A percentile compares a stretch with the other conserved stretches of the same genome.
phyloP scores from a whole-genome alignment of 2,797 vertebrate genomes.

The Anomalospiza imberbis region DNA sequence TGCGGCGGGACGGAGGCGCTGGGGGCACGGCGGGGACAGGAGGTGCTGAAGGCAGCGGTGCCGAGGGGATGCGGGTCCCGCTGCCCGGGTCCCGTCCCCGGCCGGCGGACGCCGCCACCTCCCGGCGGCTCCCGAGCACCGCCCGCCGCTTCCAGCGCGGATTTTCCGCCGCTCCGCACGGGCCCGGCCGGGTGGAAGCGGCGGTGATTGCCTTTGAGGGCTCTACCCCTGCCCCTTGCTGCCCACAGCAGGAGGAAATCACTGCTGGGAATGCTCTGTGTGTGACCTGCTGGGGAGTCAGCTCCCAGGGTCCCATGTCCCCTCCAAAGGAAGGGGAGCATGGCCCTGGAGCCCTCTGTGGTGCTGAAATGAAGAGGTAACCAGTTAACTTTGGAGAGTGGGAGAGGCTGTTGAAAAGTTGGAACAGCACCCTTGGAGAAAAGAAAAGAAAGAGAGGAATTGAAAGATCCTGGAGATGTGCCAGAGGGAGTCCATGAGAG shows the following conservation, averaged over 20 bases:
- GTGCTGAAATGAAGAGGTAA: neutral
- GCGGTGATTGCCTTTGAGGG: neutral
- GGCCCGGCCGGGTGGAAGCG: neutral
- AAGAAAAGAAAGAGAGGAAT: neutral
- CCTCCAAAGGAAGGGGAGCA: neutral
- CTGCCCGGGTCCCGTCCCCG: neutral
- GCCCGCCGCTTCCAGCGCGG: neutral
- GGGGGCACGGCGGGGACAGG: neutral
- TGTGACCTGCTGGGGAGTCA: neutral
- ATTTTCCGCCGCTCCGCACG: neutral
- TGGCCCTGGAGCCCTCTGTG: neutral
- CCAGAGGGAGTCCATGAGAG: neutral
- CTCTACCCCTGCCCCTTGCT: neutral
- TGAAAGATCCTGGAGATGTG: neutral
- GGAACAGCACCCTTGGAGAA: neutral
- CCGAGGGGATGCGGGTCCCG: neutral
- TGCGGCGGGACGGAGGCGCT: neutral
- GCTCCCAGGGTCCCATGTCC: neutral
- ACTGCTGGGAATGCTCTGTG: neutral
- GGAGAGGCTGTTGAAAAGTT: neutral
- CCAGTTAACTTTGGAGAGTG: neutral
- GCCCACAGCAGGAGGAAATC: neutral
- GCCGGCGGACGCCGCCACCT: slow-evolving; percentile 41
- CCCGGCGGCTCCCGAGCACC: neutral
- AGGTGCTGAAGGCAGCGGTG: neutral